Evolutionary conservation across 2,797 vertebrate genomes (phyloP), one percentile per base, ranked within the genome.

Genomic region (Falco cherrug): DNA sequence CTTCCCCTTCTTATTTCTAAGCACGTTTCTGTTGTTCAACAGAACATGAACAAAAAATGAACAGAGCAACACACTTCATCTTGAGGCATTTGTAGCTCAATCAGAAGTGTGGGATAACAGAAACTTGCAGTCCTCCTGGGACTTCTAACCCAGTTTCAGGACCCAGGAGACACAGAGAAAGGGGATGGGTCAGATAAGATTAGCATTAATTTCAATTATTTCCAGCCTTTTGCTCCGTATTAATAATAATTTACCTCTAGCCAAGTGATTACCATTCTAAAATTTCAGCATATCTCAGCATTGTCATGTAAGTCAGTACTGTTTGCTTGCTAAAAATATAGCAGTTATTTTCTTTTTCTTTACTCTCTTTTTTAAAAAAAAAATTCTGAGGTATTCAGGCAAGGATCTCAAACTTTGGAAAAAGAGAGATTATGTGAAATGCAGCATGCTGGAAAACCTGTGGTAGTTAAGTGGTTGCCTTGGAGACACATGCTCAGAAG

Each of bases 401-500:
- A 91, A 47, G 29, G 64, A 63, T 50, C 54, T 91, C 76, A 37
- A 93, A 92, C 88, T 97, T 97, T 97, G 70, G 87, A 78, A 81
- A 45, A 80, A 53, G 97, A 96, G 97, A 87, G 68, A 86, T 73
- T 50, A 37, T 82, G 56, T 87, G 82, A 91, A 93, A 76, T 63
- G 79, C 33, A 82, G 50, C 70, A 48, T 31, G 63, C 50, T 91
- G 73, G 73, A 95, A 97, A 92, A 96, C 60, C 87, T 96, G 68
- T 82, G 41, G 90, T 86, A 91, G 75, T 76, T 79, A 54, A 67
- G 25, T 35, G n/a, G 92, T 95, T 95, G 90, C 95, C 86, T 90
- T 97, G 97, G 98, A 98, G 97, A 97, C 78, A 84, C 97, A 98
- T 89, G 97, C 94, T 97, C 97, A 54, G 77, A 96, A 98, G 97